phyloP scores from a whole-genome alignment of 1,140 invertebrate species.

The Chrysopa pallens region DNA sequence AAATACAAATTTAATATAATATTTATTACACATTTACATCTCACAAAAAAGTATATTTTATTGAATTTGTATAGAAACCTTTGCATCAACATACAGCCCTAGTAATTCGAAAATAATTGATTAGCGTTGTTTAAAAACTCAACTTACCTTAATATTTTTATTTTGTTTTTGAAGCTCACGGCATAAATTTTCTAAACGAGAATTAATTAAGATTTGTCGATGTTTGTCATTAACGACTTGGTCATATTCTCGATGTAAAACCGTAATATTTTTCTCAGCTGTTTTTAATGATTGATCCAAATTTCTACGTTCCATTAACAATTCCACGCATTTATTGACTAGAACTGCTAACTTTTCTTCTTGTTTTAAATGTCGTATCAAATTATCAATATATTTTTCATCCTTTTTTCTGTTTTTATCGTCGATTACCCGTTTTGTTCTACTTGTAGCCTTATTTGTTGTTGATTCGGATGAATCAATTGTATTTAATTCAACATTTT shows the following conservation, averaged over 20 bases:
- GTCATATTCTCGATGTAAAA: background rate
- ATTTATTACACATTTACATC: too few relatives aligned
- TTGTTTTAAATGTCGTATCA: background rate
- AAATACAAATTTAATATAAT: too few relatives aligned
- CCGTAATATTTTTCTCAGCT: background rate
- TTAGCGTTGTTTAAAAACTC: too few relatives aligned
- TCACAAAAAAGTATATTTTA: too few relatives aligned
- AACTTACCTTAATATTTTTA: slow-evolving; percentile 58
- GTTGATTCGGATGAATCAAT: too few relatives aligned
- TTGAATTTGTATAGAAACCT: too few relatives aligned
- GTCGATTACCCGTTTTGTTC: background rate
- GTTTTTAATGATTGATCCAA: background rate
- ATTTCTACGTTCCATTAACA: background rate
- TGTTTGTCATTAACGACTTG: background rate
- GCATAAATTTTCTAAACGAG: slow-evolving; percentile 72
- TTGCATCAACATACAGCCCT: too few relatives aligned
- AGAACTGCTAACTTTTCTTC: background rate
- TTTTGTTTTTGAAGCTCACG: slow-evolving; percentile 81
- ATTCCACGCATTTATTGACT: background rate
- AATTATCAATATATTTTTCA: background rate
- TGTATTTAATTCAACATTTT: too few relatives aligned
- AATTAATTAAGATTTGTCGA: slow-evolving; percentile 41
- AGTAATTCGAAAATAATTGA: too few relatives aligned
- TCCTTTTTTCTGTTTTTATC: background rate
- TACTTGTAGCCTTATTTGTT: too few relatives aligned